Base-by-base conservation (phyloP, 2,797 vertebrate genomes). In the Poeciliopsis infans region DNA sequence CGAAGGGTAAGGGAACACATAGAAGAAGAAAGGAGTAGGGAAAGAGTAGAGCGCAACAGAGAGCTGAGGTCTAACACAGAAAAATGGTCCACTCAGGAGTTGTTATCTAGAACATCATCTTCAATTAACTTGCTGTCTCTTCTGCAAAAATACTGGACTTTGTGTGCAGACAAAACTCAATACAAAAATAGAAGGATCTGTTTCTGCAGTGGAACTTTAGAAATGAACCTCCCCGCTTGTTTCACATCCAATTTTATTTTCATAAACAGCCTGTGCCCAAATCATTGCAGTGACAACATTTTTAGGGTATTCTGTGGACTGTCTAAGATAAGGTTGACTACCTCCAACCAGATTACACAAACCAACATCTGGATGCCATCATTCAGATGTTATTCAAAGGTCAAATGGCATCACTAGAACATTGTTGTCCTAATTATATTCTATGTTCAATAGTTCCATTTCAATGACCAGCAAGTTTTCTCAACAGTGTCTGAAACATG, bases 51-150 rank as follows among this genome's bases (percentile, higher is more conserved):
- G 43, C 49, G n/a, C 64, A 73, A n/a, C 45, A 71, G n/a, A 61
- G 75, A 82, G 84, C 83, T 31, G 61, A 75, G 45, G 79, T 77
- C 74, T 80, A 81, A 79, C 69, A 72, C 74, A 77, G 80, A 83
- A 66, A 78, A 86, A 91, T 70, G 77, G 46, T 78, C 69, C 81
- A 79, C 79, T 89, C 90, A 85, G 76, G 66, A 89, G 70, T 83
- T 49, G 36, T 90, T 91, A 92, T 90, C 92, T 85, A 64, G 55
- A 75, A 91, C 80, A 90, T 88, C 86, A 91, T 93, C 87, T 87
- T 91, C 79, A 93, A 86, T 93, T 92, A 90, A 84, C 82, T 88
- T 13, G 57, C 55, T 83, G 80, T 90, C 57, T 66, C 82, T 89
- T 77, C 85, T 85, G 72, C 64, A 76, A 83, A 41, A 88, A 85